These are phyloP conservation scores for Oscarella lobularis DNA, from an alignment of 37 sponge, comb jelly and placozoan genomes.

Conservation along the genomic window DNA sequence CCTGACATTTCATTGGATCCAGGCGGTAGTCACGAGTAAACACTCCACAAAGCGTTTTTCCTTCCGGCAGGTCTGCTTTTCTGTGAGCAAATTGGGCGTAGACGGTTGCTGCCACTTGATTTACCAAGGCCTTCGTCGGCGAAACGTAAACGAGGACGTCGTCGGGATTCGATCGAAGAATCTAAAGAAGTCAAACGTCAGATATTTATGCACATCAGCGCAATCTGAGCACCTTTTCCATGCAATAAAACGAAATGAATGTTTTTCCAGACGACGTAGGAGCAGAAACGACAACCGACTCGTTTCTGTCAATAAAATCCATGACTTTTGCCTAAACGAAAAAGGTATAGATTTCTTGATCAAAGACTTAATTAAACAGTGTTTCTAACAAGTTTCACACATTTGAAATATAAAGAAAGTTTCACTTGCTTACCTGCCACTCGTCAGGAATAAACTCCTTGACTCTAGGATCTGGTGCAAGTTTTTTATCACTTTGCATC, in stretches of 20 bases:
- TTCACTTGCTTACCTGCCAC: constrained; percentile 1
- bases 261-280: constrained; percentile 2
- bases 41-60: background rate
- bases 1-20: background rate
- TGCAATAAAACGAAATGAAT: background rate
- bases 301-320: background rate
- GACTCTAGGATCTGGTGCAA: background rate
- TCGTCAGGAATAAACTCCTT: background rate
- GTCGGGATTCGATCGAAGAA: too few species aligned
- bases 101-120: background rate
- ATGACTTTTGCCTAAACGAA: background rate
- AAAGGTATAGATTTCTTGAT: too few species aligned
- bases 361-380: too few species aligned
- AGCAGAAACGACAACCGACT: constrained; percentile 4
- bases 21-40: background rate
- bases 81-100: background rate
- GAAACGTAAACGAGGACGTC: background rate
- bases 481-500: background rate
- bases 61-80: background rate
- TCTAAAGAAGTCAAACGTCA: too few species aligned
- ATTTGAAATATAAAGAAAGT: too few species aligned
- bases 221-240: background rate
- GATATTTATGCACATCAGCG: too few species aligned
- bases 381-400: too few species aligned
- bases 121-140: background rate